Base-by-base conservation (phyloP, 2,113 vertebrate genomes). In the Gasterosteus nipponicus region DNA sequence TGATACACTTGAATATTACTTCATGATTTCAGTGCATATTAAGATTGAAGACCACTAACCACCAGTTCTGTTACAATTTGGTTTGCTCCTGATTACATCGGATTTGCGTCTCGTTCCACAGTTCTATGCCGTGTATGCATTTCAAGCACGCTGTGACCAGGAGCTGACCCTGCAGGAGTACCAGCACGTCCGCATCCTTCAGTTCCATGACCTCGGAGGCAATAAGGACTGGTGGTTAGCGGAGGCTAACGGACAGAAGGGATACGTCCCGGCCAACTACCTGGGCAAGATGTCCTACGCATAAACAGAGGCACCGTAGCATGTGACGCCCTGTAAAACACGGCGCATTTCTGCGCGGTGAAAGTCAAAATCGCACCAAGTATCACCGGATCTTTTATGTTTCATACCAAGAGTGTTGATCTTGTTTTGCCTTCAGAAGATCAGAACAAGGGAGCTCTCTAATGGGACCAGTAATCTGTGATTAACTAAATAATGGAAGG, bases 191-290 rank as follows among this genome's bases (percentile, higher is more conserved):
- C 95, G 92, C 5, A 97, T 99, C 81, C 92, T 99, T 47, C 63
- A 92, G 57, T 97, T 98, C 90, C 96, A 93, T 3, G 98, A 99
- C 90, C 88, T 96, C 57, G 96, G 96, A 58, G 97, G 98, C 47
- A 99, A 99, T 77, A 97, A 95, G 77, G 96, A 98, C 59, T 99
- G 98, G 98, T 99, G 98, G 98, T 82, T 99, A 56, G 98, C 96
- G 0, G 98, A 99, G 92, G 94, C 94, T 3, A 93, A 97, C 16
- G 98, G 98, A 47, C 96, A 96, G 79, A 96, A 81, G 77, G 98
- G 98, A 42, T 99, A 99, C 0, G 97, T 99, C 10, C 98, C 98
- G 0, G 97, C 98, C 64, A 98, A 97, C 94, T 97, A 97, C 81
- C 95, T 99, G 0, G 96, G 97, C 64, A 99, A 93, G 93, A 99